Base-by-base conservation (phyloP, 30 jellyfish, hydroid and myxozoan species). In the Turritopsis dohrnii region DNA sequence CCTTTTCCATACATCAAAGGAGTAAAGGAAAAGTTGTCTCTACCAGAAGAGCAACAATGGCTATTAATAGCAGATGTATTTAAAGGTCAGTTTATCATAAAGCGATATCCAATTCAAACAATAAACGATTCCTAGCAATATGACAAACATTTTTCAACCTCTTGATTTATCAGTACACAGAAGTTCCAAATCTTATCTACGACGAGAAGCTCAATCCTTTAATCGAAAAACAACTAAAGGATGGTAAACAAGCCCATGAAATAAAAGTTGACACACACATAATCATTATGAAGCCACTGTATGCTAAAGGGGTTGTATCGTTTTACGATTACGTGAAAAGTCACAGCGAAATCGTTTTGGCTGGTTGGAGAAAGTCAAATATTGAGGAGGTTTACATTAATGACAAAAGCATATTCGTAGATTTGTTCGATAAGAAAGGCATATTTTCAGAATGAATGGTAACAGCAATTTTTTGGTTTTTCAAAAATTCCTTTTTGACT, bases 211-310 rank as follows among this genome's bases (percentile, higher is more conserved):
- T 60, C 73, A 60, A 60, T 60, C 73, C 73, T 60, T 21, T 23
- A 0, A 72, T 72, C 52, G 81, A 72, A 72, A 72, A 26, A 26
- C 81, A 72, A 26, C 28, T 72, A 25, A 72, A 72, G 52, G 81
- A 72, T 26, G 28, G 81, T 21, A 72, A 26, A 72, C 81, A 72
- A 72, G 81, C 81, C 0, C 81, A 72, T 72, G 81, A 21, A 72
- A 26, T 72, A 21, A 72, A 72, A 30, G 81, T 72, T 21, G 81
- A 72, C 24, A 72, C 76, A 21, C 52, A 23, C 73, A 60, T 60
- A 72, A 26, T 0, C 0, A 0, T 26, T 26, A 21, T 72, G 81
- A 72, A 72, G 81, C 81, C 52, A 21, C 52, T 21, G 20, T 30
- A 72, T 26, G 81, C 81, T 21, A 72, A 72, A 0, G 21, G 81